A percentile compares a stretch with the other conserved stretches of the same genome.
These are phyloP conservation scores for Eublepharis macularius DNA, from an alignment of 2,113 vertebrate genomes.

Conservation along the genomic window DNA sequence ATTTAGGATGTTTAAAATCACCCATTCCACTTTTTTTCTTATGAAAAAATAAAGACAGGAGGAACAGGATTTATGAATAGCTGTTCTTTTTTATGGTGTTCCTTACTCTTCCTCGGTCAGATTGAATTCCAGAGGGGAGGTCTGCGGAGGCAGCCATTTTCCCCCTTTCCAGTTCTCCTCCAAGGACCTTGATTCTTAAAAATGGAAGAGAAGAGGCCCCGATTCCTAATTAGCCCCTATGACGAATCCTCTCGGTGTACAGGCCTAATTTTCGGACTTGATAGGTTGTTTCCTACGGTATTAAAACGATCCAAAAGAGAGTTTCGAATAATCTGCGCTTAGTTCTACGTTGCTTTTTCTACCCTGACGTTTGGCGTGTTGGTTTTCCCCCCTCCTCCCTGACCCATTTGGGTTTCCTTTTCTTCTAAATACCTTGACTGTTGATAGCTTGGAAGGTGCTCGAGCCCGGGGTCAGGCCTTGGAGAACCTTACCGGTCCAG, in stretches of 20 bases:
- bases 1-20: too few relatives aligned
- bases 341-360: neutral
- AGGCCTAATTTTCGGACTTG: neutral
- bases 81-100: too few relatives aligned
- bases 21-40: too few relatives aligned
- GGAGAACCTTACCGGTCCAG: constrained; percentile 58
- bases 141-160: too few relatives aligned
- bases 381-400: too few relatives aligned
- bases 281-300: neutral
- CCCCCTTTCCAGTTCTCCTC: neutral
- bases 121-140: too few relatives aligned
- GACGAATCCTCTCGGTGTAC: neutral
- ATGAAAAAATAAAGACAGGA: too few relatives aligned
- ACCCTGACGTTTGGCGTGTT: neutral
- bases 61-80: too few relatives aligned
- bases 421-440: neutral
- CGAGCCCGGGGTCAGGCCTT: constrained; percentile 59
- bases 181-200: neutral
- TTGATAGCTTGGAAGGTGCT: neutral
- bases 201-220: neutral
- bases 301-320: neutral
- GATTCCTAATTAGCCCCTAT: neutral
- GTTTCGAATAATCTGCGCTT: neutral
- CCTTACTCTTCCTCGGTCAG: too few relatives aligned
- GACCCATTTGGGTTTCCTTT: neutral